These are phyloP conservation scores for Hystrix brachyura DNA, from an alignment of 2,113 vertebrate species.

Conservation along the genomic window DNA sequence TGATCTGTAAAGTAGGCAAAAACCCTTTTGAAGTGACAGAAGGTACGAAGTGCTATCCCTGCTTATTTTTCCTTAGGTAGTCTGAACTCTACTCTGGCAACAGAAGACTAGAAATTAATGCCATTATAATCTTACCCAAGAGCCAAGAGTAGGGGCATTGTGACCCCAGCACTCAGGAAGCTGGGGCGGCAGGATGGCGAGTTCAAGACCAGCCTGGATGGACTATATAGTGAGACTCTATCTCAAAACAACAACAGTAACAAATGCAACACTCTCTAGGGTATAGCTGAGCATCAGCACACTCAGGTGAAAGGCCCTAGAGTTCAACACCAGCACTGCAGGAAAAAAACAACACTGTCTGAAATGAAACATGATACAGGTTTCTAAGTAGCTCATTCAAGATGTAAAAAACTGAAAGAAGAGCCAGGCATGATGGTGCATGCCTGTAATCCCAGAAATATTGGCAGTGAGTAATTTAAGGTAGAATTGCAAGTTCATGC, in stretches of 20 bases:
- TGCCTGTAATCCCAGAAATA: background rate
- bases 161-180: background rate
- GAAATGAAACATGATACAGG: conserved; percentile 19
- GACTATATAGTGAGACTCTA: background rate
- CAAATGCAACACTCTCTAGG: conserved; percentile 27
- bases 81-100: conserved; percentile 16
- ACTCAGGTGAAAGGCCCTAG: background rate
- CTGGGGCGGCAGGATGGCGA: background rate
- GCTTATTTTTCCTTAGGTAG: conserved; percentile 4
- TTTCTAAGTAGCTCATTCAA: background rate
- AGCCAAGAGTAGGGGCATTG: background rate
- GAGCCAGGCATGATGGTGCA: background rate
- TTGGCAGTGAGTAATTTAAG: background rate
- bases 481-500: background rate
- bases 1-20: background rate
- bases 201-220: background rate
- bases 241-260: background rate
- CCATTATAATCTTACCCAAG: background rate
- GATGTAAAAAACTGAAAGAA: background rate
- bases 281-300: background rate
- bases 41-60: background rate
- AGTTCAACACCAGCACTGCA: background rate
- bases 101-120: conserved; percentile 12
- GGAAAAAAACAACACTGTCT: background rate
- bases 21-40: background rate